Evolutionary conservation across 2,888 invertebrate species (phyloP).

Genomic region (Meteorus cinctellus): DNA sequence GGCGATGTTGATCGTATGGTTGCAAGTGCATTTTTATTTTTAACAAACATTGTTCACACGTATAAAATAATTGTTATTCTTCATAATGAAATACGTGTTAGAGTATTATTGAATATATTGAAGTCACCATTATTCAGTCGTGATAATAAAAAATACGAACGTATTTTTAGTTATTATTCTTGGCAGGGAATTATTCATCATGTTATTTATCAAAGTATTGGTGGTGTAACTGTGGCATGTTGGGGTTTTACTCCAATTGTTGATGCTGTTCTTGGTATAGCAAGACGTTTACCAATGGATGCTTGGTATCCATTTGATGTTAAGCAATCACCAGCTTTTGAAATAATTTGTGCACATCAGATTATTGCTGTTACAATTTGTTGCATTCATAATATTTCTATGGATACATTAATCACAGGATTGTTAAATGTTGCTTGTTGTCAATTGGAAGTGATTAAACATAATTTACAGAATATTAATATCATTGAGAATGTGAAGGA

Average conservation of each 20-base stretch:
- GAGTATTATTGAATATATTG: conserved; percentile 51
- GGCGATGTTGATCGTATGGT: conserved; percentile 55
- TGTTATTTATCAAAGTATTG: conserved; percentile 58
- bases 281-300: conserved; percentile 55
- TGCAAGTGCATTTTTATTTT: conserved; percentile 56
- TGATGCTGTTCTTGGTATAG: conserved; percentile 48
- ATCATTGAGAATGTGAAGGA: not conserved
- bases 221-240: conserved; percentile 51
- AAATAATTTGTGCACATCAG: conserved; percentile 59
- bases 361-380: conserved; percentile 52
- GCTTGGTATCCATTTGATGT: conserved; percentile 64
- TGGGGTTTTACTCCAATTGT: conserved; percentile 58
- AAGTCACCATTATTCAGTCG: conserved; percentile 50
- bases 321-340: conserved; percentile 56
- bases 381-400: conserved; percentile 60
- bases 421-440: conserved; percentile 60
- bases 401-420: conserved; percentile 62
- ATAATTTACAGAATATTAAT: conserved; percentile 53
- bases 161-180: conserved; percentile 53
- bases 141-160: conserved; percentile 53
- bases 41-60: conserved; percentile 59
- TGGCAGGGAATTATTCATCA: conserved; percentile 63
- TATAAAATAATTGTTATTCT: conserved; percentile 56
- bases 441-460: conserved; percentile 59
- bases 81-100: conserved; percentile 51